A percentile compares a stretch with the other conserved stretches of the same genome.
These are phyloP conservation scores for Drosophila virilis DNA, from an alignment of 1,140 invertebrate species.

Conservation along the genomic window DNA sequence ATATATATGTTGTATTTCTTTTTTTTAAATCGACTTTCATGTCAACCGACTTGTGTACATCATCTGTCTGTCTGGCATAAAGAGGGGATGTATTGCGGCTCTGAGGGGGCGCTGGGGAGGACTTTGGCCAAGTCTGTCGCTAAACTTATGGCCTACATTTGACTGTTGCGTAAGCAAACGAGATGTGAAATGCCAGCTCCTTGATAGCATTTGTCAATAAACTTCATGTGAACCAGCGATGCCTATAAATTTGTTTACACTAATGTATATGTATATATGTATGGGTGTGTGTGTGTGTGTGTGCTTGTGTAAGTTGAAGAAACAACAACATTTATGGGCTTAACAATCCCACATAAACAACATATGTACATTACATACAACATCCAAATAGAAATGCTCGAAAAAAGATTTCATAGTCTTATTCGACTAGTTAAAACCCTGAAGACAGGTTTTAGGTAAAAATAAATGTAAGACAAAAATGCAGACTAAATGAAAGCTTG, in stretches of 20 bases:
- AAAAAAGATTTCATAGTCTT: not conserved
- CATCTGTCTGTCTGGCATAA: conserved; percentile 47
- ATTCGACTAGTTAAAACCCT: not conserved
- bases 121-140: conserved; percentile 28
- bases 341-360: conserved; percentile 2
- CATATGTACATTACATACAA: conserved; percentile 1
- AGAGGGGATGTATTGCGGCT: not conserved
- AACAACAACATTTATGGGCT: conserved; percentile 33
- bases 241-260: conserved; percentile 45
- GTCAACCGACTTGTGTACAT: conserved; percentile 76
- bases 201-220: conserved; percentile 81
- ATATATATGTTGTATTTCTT: conserved; percentile 62
- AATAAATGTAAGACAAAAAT: not conserved
- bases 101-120: too few species aligned
- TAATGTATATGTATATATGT: not conserved
- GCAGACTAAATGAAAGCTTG: not conserved
- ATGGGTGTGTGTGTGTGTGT: conserved; percentile 10
- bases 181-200: conserved; percentile 70
- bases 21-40: conserved; percentile 79
- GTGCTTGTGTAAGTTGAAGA: conserved; percentile 24
- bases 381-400: not conserved
- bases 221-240: conserved; percentile 69
- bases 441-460: not conserved
- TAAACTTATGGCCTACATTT: conserved; percentile 75
- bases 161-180: conserved; percentile 75